These are phyloP conservation scores for Drosophila santomea DNA, from an alignment of 1,140 invertebrate genomes.

Conservation along the genomic window DNA sequence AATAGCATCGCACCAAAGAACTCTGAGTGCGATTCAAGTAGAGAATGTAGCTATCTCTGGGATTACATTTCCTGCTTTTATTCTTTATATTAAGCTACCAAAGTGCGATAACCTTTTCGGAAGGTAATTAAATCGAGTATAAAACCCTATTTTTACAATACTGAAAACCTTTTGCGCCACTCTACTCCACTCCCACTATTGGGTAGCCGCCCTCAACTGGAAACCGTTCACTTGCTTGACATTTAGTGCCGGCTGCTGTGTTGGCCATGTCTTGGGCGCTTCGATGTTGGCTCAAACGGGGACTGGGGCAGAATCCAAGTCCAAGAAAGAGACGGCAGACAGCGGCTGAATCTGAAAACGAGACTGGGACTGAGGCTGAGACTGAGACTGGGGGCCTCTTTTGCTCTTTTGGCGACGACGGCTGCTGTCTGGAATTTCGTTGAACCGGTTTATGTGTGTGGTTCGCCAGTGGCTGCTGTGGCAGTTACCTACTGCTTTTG, in stretches of 20 bases:
- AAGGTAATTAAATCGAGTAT: background rate
- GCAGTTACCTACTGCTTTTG: conserved; percentile 42
- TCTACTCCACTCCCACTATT: background rate
- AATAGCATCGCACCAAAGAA: conserved; percentile 7
- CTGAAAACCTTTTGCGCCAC: background rate
- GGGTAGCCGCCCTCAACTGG: conserved; percentile 1
- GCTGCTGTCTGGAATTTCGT: conserved; percentile 66
- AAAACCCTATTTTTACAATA: background rate
- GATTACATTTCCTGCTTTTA: conserved; percentile 2
- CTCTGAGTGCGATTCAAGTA: conserved; percentile 12
- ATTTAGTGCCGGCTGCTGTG: conserved; percentile 67
- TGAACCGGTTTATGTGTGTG: conserved; percentile 67
- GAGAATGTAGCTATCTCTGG: background rate
- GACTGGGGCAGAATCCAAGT: conserved; percentile 25
- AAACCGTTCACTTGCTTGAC: conserved; percentile 67
- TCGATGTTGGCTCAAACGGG: conserved; percentile 20
- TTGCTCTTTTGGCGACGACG: conserved; percentile 47
- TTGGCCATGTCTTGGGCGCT: conserved; percentile 34
- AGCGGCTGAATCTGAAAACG: conserved; percentile 16
- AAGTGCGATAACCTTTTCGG: background rate
- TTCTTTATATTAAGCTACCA: background rate
- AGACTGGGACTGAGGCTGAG: background rate
- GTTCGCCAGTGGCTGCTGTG: conserved; percentile 29
- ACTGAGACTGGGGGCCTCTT: background rate
- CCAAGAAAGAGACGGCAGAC: background rate